Percentiles rank a stretch among this genome's conserved stretches.
Evolutionary conservation across 2,113 vertebrate species (phyloP).

Genomic region (Cacatua alba): DNA sequence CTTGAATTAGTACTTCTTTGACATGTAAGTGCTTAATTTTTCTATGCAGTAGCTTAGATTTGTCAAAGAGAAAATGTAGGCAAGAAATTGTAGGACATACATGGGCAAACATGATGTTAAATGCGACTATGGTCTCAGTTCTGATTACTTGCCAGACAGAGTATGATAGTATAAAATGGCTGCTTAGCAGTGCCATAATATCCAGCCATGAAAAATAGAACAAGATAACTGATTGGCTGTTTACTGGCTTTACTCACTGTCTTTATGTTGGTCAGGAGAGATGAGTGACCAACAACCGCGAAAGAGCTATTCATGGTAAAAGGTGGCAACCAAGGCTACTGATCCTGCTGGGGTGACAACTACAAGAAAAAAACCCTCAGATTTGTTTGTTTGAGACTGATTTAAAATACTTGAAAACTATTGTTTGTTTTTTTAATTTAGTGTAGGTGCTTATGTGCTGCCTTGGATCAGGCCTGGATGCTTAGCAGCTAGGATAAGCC

Average conservation of each 20-base stretch:
- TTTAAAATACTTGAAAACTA: not conserved
- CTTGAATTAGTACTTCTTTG: not conserved
- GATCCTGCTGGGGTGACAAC: not conserved
- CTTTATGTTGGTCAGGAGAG: not conserved
- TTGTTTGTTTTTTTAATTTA: not conserved
- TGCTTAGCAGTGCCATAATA: not conserved
- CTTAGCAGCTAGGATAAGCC: not conserved
- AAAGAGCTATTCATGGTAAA: not conserved
- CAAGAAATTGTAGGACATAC: not conserved
- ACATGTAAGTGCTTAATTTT: not conserved
- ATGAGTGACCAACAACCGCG: not conserved
- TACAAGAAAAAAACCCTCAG: not conserved
- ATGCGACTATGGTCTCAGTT: not conserved
- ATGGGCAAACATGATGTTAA: not conserved
- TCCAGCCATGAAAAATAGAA: not conserved
- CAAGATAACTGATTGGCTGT: not conserved
- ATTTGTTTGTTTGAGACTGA: not conserved
- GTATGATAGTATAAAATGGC: not conserved
- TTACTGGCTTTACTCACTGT: not conserved
- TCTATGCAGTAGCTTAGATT: not conserved
- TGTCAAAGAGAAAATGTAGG: not conserved
- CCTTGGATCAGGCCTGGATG: not conserved
- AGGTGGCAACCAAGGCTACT: not conserved
- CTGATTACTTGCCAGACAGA: not conserved
- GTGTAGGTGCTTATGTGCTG: not conserved